Evolutionary conservation across 1,140 invertebrate species (phyloP), one percentile per base, ranked within the genome.

Genomic region (Samia ricini): DNA sequence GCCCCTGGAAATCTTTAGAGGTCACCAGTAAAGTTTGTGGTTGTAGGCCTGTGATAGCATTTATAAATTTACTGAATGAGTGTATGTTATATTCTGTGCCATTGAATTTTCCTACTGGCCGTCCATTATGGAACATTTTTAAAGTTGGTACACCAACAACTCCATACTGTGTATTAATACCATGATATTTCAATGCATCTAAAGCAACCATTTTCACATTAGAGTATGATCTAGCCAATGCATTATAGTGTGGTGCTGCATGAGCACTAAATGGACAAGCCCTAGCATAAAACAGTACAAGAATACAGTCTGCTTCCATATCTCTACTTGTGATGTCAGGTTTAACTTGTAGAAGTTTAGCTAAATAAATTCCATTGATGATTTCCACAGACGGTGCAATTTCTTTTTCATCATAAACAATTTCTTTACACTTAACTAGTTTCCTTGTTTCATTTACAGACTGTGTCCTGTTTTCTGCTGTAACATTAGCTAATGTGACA

Each of bases 71-170:
- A 6, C 94, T 93, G 77, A 98, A 96, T 59, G 93, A 93, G 57
- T 96, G 93, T 23, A 98, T 91, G 18, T 93, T 95, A 70, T 97
- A 96, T 56, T 95, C 93, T 10, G 96, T 95, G 19, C 95, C 94
- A 91, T 98, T 98, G 68, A 96, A 98, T 89, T 97, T 96, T 0
- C 95, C 95, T 24, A 97, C 93, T 22, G 96, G 94, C 79, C 96
- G 94, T 0, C 97, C 97, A 91, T 98, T 98, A 80, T 99, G 97
- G 75, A 99, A 97, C 59, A 99, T 91, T 88, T 99, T 93, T 10
- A 99, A 83, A 33, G 97, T 98, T 42, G 98, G 98, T 22, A 99
- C 95, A 19, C 96, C 97, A n/a, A 98, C 95, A 67, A 98, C 96
- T 19, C 98, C 97, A 92, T 97, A 98, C 77, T 97, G 95, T 0